These are phyloP conservation scores for silkworm (Bombyx mori) DNA, from an alignment of 1,140 invertebrate genomes.

Conservation along the genomic window ASM3026992v2 NC_085114.1:11336001-11336500, in stretches of 20 bases:
- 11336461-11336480: too few species aligned
- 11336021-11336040: constrained; percentile 36
- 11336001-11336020: constrained; percentile 5
- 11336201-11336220: constrained; percentile 41
- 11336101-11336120: constrained; percentile 46
- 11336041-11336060: constrained; percentile 40
- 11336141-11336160: constrained; percentile 41
- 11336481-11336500: too few species aligned
- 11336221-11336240: constrained; percentile 32
- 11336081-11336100: constrained; percentile 49
- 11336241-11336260: constrained; percentile 35
- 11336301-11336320: too few species aligned
- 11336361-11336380: too few species aligned
- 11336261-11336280: constrained; percentile 1
- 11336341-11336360: too few species aligned
- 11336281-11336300: too few species aligned
- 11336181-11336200: constrained; percentile 34
- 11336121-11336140: constrained; percentile 37
- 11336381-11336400: too few species aligned
- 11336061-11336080: constrained; percentile 43
- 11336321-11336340: too few species aligned
- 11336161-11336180: constrained; percentile 31
- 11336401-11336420: too few species aligned
- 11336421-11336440: too few species aligned
- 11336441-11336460: too few species aligned